Evolutionary conservation across 2,888 invertebrate genomes (phyloP).

Genomic region (Troides aeacus): DNA sequence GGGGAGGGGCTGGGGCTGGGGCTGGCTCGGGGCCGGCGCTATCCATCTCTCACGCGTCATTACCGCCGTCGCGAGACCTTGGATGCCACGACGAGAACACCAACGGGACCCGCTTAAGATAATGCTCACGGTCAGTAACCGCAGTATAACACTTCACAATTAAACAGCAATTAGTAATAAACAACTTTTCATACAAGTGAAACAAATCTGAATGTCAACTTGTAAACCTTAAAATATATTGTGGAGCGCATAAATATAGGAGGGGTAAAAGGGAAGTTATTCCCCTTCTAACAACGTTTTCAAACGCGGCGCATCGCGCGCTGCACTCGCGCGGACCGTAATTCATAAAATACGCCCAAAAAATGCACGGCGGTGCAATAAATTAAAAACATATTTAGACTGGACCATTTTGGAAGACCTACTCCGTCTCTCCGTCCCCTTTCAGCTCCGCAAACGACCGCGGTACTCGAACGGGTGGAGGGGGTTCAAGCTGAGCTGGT

Average conservation of each 20-base stretch:
- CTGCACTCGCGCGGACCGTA: slow-evolving; percentile 42
- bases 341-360: slow-evolving; percentile 48
- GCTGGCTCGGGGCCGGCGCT: slow-evolving; percentile 22
- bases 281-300: slow-evolving; percentile 23
- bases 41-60: slow-evolving; percentile 52
- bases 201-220: no score
- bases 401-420: slow-evolving; percentile 37
- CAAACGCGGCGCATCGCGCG: slow-evolving; percentile 14
- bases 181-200: no score
- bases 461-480: slow-evolving; percentile 29
- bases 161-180: no score
- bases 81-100: slow-evolving; percentile 40
- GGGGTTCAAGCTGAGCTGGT: slow-evolving; percentile 39
- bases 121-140: no score
- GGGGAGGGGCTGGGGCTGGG: slow-evolving; percentile 31
- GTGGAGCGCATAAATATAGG: not conserved
- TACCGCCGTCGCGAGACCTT: slow-evolving; percentile 56
- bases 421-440: slow-evolving; percentile 22
- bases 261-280: slow-evolving; percentile 22
- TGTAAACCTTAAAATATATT: not conserved
- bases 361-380: slow-evolving; percentile 49
- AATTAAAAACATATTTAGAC: slow-evolving; percentile 52
- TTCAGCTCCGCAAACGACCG: slow-evolving; percentile 26
- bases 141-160: no score
- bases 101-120: no score